Base-by-base conservation (phyloP, 2,113 vertebrate genomes). In the Callopanchax toddi region DNA sequence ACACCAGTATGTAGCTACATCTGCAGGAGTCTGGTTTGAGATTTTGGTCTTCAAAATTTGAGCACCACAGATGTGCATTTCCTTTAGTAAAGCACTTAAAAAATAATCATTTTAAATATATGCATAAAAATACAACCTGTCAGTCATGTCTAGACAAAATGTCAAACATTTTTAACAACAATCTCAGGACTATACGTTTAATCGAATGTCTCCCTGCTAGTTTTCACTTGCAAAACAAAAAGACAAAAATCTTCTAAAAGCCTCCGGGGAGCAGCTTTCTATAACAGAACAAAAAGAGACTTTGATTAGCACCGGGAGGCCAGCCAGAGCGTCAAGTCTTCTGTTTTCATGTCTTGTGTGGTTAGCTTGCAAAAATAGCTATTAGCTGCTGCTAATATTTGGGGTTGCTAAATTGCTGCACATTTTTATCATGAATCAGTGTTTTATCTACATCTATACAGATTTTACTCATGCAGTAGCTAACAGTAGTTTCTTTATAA, bases 401-500 rank as follows among this genome's bases (percentile, higher is more conserved):
- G 39, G 26, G 11, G 8, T 61, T 61, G 2, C 15, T 6, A 32
- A 3, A 23, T 48, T 48, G 13, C 18, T 15, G 2, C 45, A 48
- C 12, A 48, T 22, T 4, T n/a, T 46, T 22, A 46, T 3, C 36
- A 3, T 11, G 11, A 36, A 8, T 3, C 34, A 6, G 11, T 36
- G 9, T 37, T 13, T n/a, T n/a, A n/a, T n/a, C n/a, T n/a, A n/a
- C n/a, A n/a, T n/a, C n/a, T n/a, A n/a, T n/a, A n/a, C n/a, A n/a
- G n/a, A n/a, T n/a, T n/a, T n/a, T n/a, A n/a, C n/a, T n/a, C n/a
- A 37, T 36, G 8, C 3, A 40, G 36, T 3, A 29, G 21, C 17
- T 18, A 50, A 55, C 67, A 78, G 26, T 29, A 18, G 18, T 50
- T 45, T 46, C 44, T 46, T 23, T 5, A 12, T 20, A 58, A 58